Percentiles rank a stretch among this genome's conserved stretches.
These are phyloP conservation scores for Drosophila ficusphila DNA, from an alignment of 1,140 invertebrate genomes.

Conservation along the genomic window DNA sequence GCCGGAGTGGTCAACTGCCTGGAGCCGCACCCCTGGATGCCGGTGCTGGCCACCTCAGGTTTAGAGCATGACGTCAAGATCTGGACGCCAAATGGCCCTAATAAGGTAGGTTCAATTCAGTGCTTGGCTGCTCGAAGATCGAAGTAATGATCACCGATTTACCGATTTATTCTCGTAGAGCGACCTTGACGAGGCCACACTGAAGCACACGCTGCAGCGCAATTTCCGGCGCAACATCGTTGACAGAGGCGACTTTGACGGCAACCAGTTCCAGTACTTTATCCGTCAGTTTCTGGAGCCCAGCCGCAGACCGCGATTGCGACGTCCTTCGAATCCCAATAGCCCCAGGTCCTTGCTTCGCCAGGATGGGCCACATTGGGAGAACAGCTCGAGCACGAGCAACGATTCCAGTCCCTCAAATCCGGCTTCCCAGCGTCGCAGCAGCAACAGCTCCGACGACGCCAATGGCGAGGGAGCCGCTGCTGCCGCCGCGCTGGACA, in stretches of 20 bases:
- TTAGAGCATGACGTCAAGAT: slow-evolving; percentile 97
- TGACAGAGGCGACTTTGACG: slow-evolving; percentile 38
- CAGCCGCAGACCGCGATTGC: background rate
- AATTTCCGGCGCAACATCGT: slow-evolving; percentile 60
- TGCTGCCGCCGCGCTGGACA: slow-evolving; percentile 3
- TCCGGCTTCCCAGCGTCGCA: background rate
- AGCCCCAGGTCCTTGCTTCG: background rate
- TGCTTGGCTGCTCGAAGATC: background rate
- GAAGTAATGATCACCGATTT: too few relatives aligned
- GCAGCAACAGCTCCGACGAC: slow-evolving; percentile 40
- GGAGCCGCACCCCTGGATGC: slow-evolving; percentile 94
- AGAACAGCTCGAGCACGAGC: slow-evolving; percentile 8
- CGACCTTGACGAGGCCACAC: slow-evolving; percentile 85
- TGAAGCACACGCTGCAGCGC: slow-evolving; percentile 72
- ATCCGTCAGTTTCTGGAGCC: slow-evolving; percentile 54
- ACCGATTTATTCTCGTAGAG: slow-evolving; percentile 65
- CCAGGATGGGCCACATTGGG: background rate
- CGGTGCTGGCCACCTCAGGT: slow-evolving; percentile 92
- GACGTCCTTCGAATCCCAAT: too few relatives aligned
- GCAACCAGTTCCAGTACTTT: slow-evolving; percentile 64
- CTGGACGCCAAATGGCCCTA: slow-evolving; percentile 90
- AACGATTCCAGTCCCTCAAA: background rate
- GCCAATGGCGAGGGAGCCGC: slow-evolving; percentile 18
- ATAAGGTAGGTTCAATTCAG: slow-evolving; percentile 66
- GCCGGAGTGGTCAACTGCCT: slow-evolving; percentile 96